Conservation (phyloP, 2,797 vertebrate genomes). For the Halcyon chelicuti region DNA sequence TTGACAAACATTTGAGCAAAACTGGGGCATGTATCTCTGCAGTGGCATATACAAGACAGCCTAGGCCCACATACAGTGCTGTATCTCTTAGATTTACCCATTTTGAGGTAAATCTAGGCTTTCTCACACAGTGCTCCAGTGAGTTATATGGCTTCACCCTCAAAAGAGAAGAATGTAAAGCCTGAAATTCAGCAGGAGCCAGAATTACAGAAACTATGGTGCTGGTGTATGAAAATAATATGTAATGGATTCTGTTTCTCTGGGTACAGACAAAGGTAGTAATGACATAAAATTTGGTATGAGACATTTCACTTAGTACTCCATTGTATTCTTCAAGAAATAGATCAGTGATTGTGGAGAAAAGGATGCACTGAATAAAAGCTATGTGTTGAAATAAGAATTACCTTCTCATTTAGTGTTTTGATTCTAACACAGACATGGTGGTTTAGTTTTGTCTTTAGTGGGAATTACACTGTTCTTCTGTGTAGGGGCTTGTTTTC, state of each 20-base stretch:
- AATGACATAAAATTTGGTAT: neutral
- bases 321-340: neutral
- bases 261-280: neutral
- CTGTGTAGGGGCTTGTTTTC: neutral
- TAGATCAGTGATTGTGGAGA: neutral
- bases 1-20: neutral
- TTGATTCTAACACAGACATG: neutral
- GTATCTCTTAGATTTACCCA: neutral
- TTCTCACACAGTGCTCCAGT: neutral
- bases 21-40: neutral
- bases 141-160: neutral
- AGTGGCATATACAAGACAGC: neutral
- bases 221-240: neutral
- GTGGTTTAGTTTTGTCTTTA: neutral
- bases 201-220: neutral
- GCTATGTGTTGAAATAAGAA: neutral
- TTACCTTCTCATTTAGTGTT: neutral
- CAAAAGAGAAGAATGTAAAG: neutral
- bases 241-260: neutral
- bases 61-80: neutral
- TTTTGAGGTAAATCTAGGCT: neutral
- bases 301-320: neutral
- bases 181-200: neutral
- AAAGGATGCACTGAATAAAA: neutral
- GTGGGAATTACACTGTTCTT: neutral